Percentiles rank a stretch among this genome's conserved stretches.
phyloP scores from a whole-genome alignment of 2,888 invertebrate species.

The Cryptosula pallasiana region DNA sequence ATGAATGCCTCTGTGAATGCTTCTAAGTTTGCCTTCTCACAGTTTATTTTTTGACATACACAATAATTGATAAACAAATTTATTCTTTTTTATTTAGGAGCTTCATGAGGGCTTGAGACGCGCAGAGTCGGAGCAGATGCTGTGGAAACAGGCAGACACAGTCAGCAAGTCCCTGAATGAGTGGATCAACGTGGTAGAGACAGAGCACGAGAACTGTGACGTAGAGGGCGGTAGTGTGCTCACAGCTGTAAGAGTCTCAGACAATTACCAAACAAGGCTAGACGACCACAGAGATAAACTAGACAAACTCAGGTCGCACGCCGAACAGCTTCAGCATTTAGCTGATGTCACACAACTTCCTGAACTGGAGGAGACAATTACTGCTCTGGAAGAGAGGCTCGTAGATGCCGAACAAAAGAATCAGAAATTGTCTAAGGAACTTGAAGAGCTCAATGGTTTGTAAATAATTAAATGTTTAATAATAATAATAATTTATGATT shows the following conservation, averaged over 20 bases:
- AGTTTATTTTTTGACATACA: too few relatives aligned
- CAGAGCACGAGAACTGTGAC: slow-evolving; percentile 41
- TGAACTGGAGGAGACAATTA: slow-evolving; percentile 8
- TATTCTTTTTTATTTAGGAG: too few relatives aligned
- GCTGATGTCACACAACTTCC: background rate
- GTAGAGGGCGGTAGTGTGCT: slow-evolving; percentile 58
- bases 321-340: background rate
- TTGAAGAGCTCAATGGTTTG: background rate
- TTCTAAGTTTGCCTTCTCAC: too few relatives aligned
- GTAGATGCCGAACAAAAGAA: slow-evolving; percentile 4
- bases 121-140: slow-evolving; percentile 88
- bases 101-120: slow-evolving; percentile 43
- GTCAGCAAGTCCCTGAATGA: slow-evolving; percentile 29
- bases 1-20: too few relatives aligned
- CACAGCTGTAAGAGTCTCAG: background rate
- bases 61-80: too few relatives aligned
- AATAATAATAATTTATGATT: background rate
- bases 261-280: background rate
- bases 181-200: slow-evolving; percentile 40
- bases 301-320: background rate
- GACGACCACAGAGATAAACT: slow-evolving; percentile 16
- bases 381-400: background rate
- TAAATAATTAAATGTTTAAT: background rate
- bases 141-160: slow-evolving; percentile 72
- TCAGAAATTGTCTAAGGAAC: slow-evolving; percentile 1